Evolutionary conservation across 2,888 invertebrate genomes (phyloP), one percentile per base, ranked within the genome.

Genomic region (Leptopilina myrica): DNA sequence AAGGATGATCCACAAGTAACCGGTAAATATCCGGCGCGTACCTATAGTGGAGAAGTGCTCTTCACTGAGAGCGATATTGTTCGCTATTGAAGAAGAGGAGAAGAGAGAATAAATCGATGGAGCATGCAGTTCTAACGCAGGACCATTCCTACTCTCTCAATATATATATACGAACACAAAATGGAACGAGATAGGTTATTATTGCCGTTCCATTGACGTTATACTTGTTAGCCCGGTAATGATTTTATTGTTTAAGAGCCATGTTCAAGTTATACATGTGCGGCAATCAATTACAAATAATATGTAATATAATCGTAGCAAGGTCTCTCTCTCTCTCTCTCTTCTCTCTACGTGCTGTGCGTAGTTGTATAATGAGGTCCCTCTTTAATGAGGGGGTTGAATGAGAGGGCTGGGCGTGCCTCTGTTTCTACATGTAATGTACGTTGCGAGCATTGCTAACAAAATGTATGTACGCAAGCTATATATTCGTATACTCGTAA

Each of bases 231-330:
- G 85, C 83, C 83, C 81, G 81, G 82, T 89, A 90, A 90, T 88
- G 88, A 88, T 88, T 89, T 90, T 89, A 90, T 90, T 89, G 89
- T 89, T 88, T 87, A 85, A 87, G 87, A 87, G 86, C 87, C 86
- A 84, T 85, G 87, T 86, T 81, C 62, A 82, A 86, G 87, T 85
- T 86, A 79, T 82, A 88, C 84, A 85, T 86, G 86, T 86, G 87
- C 85, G 78, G 84, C 87, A 86, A 89, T 89, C 88, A 89, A 89
- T 90, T 90, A 89, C 88, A 89, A 87, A 88, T 49, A 49, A 49
- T 87, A 90, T 87, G 88, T 88, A 89, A 90, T 89, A 86, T 89
- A 90, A 90, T 89, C 87, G 87, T 84, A 65, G 78, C 62, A 76
- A 76, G 64, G 79, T 80, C 75, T 49, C 49, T 46, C 46, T 46